These are phyloP conservation scores for Salticus scenicus DNA, from an alignment of 2,888 invertebrate genomes.

Conservation along the genomic window DNA sequence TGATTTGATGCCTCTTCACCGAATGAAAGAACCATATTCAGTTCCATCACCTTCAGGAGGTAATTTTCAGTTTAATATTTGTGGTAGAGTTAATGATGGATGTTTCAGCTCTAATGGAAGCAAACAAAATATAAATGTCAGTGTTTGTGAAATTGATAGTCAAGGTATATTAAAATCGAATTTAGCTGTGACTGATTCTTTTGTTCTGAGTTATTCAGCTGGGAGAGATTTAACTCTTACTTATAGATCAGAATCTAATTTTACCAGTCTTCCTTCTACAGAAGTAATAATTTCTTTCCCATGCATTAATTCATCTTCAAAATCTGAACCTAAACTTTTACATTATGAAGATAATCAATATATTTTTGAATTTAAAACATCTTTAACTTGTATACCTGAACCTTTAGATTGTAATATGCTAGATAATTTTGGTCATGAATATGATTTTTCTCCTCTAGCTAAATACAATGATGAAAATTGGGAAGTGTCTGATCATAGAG, in stretches of 20 bases:
- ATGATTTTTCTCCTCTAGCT: slow-evolving; percentile 74
- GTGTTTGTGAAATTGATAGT: slow-evolving; percentile 45
- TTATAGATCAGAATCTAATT: slow-evolving; percentile 21
- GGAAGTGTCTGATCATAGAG: slow-evolving; percentile 73
- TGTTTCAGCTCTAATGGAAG: slow-evolving; percentile 16
- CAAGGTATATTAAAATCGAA: slow-evolving; percentile 12
- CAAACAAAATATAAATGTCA: slow-evolving; percentile 26
- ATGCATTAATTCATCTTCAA: slow-evolving; percentile 21
- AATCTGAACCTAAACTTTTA: slow-evolving; percentile 27
- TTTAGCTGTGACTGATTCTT: slow-evolving; percentile 38
- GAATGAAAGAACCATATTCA: slow-evolving; percentile 72
- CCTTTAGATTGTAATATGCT: slow-evolving; percentile 49
- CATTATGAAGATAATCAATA: slow-evolving; percentile 28
- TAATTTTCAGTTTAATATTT: slow-evolving; percentile 46
- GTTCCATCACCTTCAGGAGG: slow-evolving; percentile 57
- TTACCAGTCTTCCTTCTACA: neutral
- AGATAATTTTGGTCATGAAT: slow-evolving; percentile 73
- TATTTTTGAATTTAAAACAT: slow-evolving; percentile 54
- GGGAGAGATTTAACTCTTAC: slow-evolving; percentile 46
- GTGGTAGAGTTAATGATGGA: slow-evolving; percentile 36
- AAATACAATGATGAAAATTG: slow-evolving; percentile 72
- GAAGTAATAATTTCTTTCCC: slow-evolving; percentile 44
- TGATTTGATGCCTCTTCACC: slow-evolving; percentile 73
- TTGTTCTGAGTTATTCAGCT: slow-evolving; percentile 34
- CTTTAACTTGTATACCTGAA: slow-evolving; percentile 42